Conservation (phyloP, 1,140 invertebrate genomes). For the Aricia agestis region DNA sequence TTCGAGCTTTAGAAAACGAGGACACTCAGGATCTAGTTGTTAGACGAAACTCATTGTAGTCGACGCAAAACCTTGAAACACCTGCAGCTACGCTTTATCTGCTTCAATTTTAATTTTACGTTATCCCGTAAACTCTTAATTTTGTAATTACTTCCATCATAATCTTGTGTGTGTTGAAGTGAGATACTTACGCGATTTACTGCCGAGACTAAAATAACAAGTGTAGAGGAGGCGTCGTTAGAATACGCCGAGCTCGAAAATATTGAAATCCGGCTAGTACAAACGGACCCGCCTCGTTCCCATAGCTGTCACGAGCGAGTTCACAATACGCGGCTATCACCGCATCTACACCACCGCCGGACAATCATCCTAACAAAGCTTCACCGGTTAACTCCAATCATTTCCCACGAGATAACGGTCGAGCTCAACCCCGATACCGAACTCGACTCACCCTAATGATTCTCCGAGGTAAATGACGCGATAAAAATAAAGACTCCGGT, state of each 20-base stretch:
- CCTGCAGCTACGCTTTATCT: neutral
- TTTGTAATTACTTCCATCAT: neutral
- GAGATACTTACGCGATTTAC: neutral
- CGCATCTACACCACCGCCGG: slow-evolving; percentile 66
- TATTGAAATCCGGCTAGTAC: slow-evolving; percentile 9
- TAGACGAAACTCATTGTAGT: neutral
- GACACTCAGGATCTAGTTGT: neutral
- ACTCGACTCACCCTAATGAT: slow-evolving; percentile 52
- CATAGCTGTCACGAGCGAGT: slow-evolving; percentile 64
- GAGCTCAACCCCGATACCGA: slow-evolving; percentile 53
- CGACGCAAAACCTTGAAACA: neutral
- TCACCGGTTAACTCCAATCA: slow-evolving; percentile 61
- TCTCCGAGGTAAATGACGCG: slow-evolving; percentile 49
- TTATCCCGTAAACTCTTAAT: neutral
- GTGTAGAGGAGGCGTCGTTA: neutral
- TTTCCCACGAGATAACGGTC: slow-evolving; percentile 75
- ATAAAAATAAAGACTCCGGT: slow-evolving; percentile 36
- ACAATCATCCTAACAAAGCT: slow-evolving; percentile 74
- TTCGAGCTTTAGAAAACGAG: neutral
- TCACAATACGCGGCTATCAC: slow-evolving; percentile 56
- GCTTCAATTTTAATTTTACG: too few relatives aligned
- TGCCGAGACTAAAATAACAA: neutral
- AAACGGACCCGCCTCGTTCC: slow-evolving; percentile 41
- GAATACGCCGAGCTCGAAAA: neutral
- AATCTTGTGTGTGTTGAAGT: too few relatives aligned